Base-by-base conservation (phyloP, 2,113 vertebrate species). In the Mellivora capensis region DNA sequence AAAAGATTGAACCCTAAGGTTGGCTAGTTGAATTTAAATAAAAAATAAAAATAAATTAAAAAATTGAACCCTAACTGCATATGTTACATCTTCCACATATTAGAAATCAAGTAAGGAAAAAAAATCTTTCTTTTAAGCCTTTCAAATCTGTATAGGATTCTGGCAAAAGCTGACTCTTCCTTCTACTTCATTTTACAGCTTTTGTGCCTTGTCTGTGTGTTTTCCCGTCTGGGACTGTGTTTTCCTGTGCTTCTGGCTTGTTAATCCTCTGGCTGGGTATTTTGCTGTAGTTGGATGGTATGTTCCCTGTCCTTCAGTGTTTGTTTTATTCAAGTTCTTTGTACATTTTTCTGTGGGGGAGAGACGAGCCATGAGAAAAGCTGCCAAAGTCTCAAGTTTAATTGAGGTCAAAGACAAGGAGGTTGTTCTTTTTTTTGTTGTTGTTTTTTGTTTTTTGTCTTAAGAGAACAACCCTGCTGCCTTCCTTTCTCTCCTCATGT, bases 101-200 rank as follows among this genome's bases (percentile, higher is more conserved):
- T n/a, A 76, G 52, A 83, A 87, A 29, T 79, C 42, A 61, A 62
- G 13, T 18, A 29, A 20, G 27, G 20, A 61, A 13, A 25, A 61
- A 13, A 59, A 42, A 4, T 17, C 12, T 25, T 29, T 0, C 21
- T 61, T 69, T n/a, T 7, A n/a, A 42, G 71, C 17, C 52, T 82
- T 72, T 13, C 29, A 20, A 6, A 10, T 37, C 39, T 34, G 14
- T 9, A 0, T 29, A 4, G 71, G 34, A 74, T 25, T 39, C 80
- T 25, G 3, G 47, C 23, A 7, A 4, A 49, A 47, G 81, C 1
- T 2, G 93, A 11, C 3, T 27, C 13, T 27, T 44, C 18, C 7
- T 15, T 44, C 4, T 31, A 0, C 47, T 29, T 3, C 2, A 4
- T 8, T 5, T 15, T 11, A 1, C 0, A 3, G 52, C 42, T 6